Evolutionary conservation across 2,113 vertebrate species (phyloP).

Genomic region (Prionailurus viverrinus): DNA sequence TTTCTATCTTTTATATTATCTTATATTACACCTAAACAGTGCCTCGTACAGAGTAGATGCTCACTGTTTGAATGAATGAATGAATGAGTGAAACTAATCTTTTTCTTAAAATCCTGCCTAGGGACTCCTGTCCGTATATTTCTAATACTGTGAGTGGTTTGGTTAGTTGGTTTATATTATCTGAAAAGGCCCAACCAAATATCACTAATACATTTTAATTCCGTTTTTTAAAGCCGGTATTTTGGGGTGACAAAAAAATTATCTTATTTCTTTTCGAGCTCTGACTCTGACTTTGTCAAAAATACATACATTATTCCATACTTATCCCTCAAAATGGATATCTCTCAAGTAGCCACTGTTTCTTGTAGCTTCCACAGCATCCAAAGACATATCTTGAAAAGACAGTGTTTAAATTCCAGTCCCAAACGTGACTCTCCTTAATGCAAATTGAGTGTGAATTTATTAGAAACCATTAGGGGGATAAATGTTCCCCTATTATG

Average conservation of each 20-base stretch:
- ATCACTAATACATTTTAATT: constrained; percentile 41
- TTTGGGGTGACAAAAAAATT: neutral
- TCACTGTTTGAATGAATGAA: constrained; percentile 14
- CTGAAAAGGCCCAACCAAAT: neutral
- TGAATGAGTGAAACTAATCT: neutral
- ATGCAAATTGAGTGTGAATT: constrained; percentile 76
- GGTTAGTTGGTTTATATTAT: neutral
- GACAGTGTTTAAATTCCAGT: constrained; percentile 63
- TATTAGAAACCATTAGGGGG: constrained; percentile 80
- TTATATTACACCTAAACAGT: neutral
- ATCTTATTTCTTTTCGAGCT: constrained; percentile 37
- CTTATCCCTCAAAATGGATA: constrained; percentile 39
- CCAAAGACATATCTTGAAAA: constrained; percentile 55
- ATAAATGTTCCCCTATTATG: constrained; percentile 82
- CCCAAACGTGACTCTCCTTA: constrained; percentile 63
- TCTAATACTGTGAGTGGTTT: neutral
- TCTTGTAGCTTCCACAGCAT: neutral
- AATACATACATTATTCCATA: constrained; percentile 11
- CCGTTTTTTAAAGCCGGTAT: neutral
- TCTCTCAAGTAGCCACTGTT: neutral
- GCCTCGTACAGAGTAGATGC: neutral
- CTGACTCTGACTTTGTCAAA: constrained; percentile 53
- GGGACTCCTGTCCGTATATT: neutral
- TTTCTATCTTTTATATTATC: neutral
- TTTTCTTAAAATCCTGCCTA: neutral